Conservation (phyloP, 2,888 invertebrate species). For the Calameuta idolon region DNA sequence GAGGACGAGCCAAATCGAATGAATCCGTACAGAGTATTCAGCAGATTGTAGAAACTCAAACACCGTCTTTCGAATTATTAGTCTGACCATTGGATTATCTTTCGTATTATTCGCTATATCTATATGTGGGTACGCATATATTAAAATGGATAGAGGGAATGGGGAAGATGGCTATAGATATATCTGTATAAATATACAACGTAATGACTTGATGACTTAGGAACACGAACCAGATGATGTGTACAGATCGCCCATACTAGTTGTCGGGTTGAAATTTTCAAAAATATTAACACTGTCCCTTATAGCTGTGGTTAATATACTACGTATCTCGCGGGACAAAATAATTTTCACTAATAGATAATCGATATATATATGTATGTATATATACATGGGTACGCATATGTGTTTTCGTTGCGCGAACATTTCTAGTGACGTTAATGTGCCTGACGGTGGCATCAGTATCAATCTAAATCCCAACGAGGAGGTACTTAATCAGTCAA, state of each 20-base stretch:
- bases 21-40: conserved; percentile 32
- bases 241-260: no score
- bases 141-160: not conserved
- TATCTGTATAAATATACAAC: no score
- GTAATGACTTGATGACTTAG: no score
- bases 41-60: conserved; percentile 43
- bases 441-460: conserved; percentile 40
- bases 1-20: conserved; percentile 18
- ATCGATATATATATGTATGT: conserved; percentile 29
- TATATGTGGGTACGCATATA: not conserved
- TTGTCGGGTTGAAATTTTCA: no score
- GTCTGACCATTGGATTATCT: conserved; percentile 41
- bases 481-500: conserved; percentile 55
- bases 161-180: not conserved
- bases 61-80: conserved; percentile 43
- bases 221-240: no score
- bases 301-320: no score
- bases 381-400: conserved; percentile 18
- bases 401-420: not conserved
- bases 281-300: no score
- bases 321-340: conserved; percentile 1
- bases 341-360: conserved; percentile 29
- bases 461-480: conserved; percentile 49
- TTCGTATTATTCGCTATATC: conserved; percentile 36
- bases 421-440: conserved; percentile 32